A percentile compares a stretch with the other conserved stretches of the same genome.
Conservation (phyloP, 2,797 vertebrate genomes). For the Clamator glandarius region DNA sequence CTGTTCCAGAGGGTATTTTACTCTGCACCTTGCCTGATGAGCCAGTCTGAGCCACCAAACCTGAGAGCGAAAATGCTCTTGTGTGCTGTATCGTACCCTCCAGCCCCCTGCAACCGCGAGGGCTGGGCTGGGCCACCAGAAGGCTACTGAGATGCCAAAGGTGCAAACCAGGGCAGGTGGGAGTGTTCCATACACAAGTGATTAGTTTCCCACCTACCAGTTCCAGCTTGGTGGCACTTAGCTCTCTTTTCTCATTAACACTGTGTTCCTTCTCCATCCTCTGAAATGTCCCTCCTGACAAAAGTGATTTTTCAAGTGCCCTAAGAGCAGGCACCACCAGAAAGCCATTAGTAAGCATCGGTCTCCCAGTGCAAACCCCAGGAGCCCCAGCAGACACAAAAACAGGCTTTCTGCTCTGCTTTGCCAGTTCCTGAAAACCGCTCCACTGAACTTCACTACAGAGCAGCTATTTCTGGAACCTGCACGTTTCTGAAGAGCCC, state of each 20-base stretch:
- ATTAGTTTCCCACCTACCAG: not conserved
- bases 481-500: not conserved
- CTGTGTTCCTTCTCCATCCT: not conserved
- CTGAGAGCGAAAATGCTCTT: not conserved
- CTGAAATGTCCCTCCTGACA: not conserved
- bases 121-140: not conserved
- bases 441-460: not conserved
- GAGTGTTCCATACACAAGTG: not conserved
- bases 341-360: not conserved
- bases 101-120: not conserved
- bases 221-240: not conserved
- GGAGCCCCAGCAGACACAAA: not conserved
- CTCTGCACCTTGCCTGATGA: not conserved
- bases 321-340: not conserved
- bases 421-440: not conserved
- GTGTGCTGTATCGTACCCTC: accelerated
- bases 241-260: not conserved
- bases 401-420: not conserved
- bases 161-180: not conserved
- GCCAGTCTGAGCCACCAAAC: not conserved
- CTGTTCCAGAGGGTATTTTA: no score
- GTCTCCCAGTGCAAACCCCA: not conserved
- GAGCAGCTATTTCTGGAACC: not conserved
- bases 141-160: not conserved
- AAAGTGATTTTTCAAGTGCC: not conserved